phyloP scores from a whole-genome alignment of 1,140 invertebrate genomes.

The Drosophila murphyi region DNA sequence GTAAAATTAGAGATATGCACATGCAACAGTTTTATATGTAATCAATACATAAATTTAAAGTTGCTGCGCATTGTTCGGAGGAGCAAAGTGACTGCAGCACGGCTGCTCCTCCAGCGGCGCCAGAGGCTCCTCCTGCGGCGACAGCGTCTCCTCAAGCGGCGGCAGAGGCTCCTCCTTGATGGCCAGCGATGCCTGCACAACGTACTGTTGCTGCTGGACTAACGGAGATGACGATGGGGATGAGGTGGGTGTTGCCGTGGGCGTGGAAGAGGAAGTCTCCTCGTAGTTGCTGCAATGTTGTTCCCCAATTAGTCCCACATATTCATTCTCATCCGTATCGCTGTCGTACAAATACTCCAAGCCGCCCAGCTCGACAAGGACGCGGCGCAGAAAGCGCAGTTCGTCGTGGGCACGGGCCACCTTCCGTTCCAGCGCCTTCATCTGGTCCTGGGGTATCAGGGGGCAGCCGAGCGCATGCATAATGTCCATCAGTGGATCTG shows the following conservation, averaged over 20 bases:
- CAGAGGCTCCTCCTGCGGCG: not conserved
- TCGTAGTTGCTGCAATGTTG: no score
- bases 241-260: not conserved
- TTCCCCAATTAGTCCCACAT: constrained; percentile 42
- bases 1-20: not conserved
- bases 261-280: not conserved
- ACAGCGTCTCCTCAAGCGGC: not conserved
- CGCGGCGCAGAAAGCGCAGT: constrained; percentile 56
- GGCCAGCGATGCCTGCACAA: constrained; percentile 2
- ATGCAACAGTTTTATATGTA: constrained; percentile 7
- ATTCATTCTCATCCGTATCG: constrained; percentile 60
- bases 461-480: constrained; percentile 54
- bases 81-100: constrained; percentile 22
- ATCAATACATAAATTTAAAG: constrained; percentile 13
- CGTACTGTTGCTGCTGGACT: not conserved
- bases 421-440: constrained; percentile 65
- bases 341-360: constrained; percentile 55
- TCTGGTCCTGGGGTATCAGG: constrained; percentile 64
- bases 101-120: constrained; percentile 21
- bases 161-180: not conserved
- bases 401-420: constrained; percentile 64
- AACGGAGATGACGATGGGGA: not conserved
- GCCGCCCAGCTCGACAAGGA: constrained; percentile 51
- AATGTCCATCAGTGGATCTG: constrained; percentile 56
- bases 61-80: constrained; percentile 1